Base-by-base conservation (phyloP, 2,113 vertebrate species). In the Eretmochelys imbricata region DNA sequence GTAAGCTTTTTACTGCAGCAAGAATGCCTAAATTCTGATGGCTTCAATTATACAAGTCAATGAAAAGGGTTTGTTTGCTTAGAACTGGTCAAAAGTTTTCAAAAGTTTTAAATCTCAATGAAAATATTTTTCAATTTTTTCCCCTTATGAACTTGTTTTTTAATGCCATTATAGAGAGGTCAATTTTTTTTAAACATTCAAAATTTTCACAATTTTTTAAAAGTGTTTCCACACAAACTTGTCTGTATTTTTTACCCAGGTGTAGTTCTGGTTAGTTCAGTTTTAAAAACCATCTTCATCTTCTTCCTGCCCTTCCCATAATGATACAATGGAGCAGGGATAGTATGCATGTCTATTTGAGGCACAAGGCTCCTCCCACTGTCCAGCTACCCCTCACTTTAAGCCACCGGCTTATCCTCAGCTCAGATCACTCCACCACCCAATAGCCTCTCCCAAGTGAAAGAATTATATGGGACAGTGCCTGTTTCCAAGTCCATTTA, bases 251-350 rank as follows among this genome's bases (percentile, higher is more conserved):
- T 75, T 65, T 1, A 0, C 25, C 27, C 57, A 53, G 13, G 55
- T 6, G 16, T 85, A 8, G 38, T 54, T 54, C 46, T 49, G 25
- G 9, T 8, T 49, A 24, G 3, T 16, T 90, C 7, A 29, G 51
- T 13, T 93, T 25, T 49, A 75, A 38, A 10, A 38, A 62, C 54
- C 1, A 0, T 6, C 22, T 4, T 38, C 49, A 35, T 72, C 46
- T 27, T 78, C 16, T 2, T 10, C 22, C n/a, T 83, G 24, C 24
- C 46, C 10, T 78, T 65, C 53, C 42, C 83, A 0, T 1, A 87
- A 31, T 8, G 17, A 38, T 38, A 22, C 0, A 50, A 2, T 5
- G 0, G 2, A 50, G 53, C 78, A 0, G 0, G 54, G 59, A 78
- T 27, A 27, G 22, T 78, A 5, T 51, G 57, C 69, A 59, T 24